Evolutionary conservation across 2,113 vertebrate species (phyloP).

Genomic region (Chloroceryle aenea): DNA sequence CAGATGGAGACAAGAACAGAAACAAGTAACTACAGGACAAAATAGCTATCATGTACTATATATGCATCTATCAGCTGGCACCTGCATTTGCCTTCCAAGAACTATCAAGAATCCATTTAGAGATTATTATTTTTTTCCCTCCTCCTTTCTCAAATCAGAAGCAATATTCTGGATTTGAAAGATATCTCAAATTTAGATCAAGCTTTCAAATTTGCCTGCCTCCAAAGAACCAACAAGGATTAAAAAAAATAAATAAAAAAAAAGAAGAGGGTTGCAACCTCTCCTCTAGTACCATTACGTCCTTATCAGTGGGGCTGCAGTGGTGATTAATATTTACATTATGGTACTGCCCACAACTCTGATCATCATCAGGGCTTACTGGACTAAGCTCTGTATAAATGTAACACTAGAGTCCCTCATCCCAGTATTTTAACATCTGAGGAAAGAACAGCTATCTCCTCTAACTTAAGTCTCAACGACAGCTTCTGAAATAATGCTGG

Average conservation of each 20-base stretch:
- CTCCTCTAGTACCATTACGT: background rate
- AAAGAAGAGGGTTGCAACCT: background rate
- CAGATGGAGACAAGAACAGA: constrained; percentile 33
- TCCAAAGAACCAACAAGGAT: background rate
- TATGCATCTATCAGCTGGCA: constrained; percentile 38
- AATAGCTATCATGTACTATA: background rate
- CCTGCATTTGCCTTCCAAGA: constrained; percentile 38
- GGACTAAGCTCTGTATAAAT: constrained; percentile 27
- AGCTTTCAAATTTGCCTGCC: background rate
- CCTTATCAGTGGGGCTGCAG: background rate
- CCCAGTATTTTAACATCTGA: background rate
- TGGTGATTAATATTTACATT: constrained; percentile 5
- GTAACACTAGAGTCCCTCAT: background rate
- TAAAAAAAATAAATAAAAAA: background rate
- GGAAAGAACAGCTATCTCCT: background rate
- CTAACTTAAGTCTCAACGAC: background rate
- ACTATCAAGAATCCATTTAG: constrained; percentile 41
- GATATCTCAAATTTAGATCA: background rate
- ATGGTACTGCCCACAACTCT: background rate
- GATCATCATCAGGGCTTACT: background rate
- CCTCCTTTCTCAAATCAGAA: constrained; percentile 18
- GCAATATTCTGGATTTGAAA: constrained; percentile 7
- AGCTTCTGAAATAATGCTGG: background rate
- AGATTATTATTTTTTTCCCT: background rate
- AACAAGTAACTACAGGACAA: constrained; percentile 11